phyloP scores from a whole-genome alignment of 2,888 invertebrate species.

The Meta bourneti region DNA sequence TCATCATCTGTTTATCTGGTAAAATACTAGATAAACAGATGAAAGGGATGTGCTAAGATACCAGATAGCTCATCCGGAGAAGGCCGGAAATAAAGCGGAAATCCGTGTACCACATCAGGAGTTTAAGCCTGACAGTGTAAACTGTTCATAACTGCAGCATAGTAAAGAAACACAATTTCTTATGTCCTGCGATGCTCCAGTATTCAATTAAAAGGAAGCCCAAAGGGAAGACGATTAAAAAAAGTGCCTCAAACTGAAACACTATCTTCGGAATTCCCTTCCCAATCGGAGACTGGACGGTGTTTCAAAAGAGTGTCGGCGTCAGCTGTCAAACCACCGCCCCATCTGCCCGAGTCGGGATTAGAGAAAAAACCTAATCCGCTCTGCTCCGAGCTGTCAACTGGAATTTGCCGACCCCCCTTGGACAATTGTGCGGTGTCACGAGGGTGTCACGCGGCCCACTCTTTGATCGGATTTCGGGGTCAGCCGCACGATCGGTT shows the following conservation, averaged over 20 bases:
- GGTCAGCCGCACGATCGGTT: slow-evolving; percentile 30
- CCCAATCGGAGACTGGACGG: too few species aligned
- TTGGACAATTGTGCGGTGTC: slow-evolving; percentile 3
- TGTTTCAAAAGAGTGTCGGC: background rate
- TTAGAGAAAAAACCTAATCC: slow-evolving; percentile 43
- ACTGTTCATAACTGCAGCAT: too few species aligned
- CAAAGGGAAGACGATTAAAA: background rate
- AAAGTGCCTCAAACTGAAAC: too few species aligned
- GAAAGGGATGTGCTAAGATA: too few species aligned
- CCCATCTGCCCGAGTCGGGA: slow-evolving; percentile 28
- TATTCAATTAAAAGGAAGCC: background rate
- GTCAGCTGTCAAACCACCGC: slow-evolving; percentile 22
- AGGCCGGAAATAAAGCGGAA: too few species aligned
- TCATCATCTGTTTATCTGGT: too few species aligned
- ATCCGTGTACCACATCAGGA: too few species aligned
- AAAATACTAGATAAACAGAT: too few species aligned
- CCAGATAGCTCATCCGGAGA: too few species aligned
- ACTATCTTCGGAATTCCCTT: background rate
- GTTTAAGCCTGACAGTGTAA: too few species aligned
- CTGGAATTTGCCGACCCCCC: slow-evolving; percentile 14
- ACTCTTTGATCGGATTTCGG: slow-evolving; percentile 60
- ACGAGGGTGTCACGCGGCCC: slow-evolving; percentile 40
- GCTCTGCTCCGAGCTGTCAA: slow-evolving; percentile 44
- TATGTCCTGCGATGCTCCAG: background rate
- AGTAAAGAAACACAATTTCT: too few species aligned